phyloP scores from a whole-genome alignment of 2,888 invertebrate species.

The Polydrusus cervinus region DNA sequence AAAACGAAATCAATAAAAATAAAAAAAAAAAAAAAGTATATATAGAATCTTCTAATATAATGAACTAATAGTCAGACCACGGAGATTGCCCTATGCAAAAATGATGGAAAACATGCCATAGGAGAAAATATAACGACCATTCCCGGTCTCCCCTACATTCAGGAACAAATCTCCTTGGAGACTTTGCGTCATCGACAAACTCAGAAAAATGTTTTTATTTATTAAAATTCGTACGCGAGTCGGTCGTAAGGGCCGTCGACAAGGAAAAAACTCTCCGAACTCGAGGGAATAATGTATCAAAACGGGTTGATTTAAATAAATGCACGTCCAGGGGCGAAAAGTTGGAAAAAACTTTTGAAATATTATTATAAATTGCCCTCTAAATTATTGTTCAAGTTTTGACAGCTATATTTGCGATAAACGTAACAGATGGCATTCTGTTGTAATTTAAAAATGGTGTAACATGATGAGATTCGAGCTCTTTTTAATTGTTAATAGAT shows the following conservation, averaged over 20 bases:
- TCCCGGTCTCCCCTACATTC: too few relatives aligned
- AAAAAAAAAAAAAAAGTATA: too few relatives aligned
- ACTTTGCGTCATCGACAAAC: conserved; percentile 56
- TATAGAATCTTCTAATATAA: too few relatives aligned
- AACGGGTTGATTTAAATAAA: conserved; percentile 53
- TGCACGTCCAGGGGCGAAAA: conserved; percentile 52
- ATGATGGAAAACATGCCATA: too few relatives aligned
- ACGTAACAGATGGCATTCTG: conserved; percentile 36
- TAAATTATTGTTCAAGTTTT: conserved; percentile 47
- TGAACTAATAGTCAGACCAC: too few relatives aligned
- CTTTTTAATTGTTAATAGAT: not conserved
- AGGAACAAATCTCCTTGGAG: conserved; percentile 45
- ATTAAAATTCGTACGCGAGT: conserved; percentile 57
- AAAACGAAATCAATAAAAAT: too few relatives aligned
- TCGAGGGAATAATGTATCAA: conserved; percentile 58
- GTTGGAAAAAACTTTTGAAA: conserved; percentile 52
- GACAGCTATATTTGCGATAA: conserved; percentile 41
- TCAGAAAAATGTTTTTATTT: conserved; percentile 59
- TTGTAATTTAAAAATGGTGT: conserved; percentile 30
- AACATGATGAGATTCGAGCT: conserved; percentile 8
- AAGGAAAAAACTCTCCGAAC: conserved; percentile 46
- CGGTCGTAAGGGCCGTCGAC: conserved; percentile 43
- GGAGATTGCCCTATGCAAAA: too few relatives aligned
- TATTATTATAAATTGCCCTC: conserved; percentile 51
- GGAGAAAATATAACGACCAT: too few relatives aligned